These are phyloP conservation scores for Enoplosus armatus DNA, from an alignment of 2,797 vertebrate species.

Conservation along the genomic window DNA sequence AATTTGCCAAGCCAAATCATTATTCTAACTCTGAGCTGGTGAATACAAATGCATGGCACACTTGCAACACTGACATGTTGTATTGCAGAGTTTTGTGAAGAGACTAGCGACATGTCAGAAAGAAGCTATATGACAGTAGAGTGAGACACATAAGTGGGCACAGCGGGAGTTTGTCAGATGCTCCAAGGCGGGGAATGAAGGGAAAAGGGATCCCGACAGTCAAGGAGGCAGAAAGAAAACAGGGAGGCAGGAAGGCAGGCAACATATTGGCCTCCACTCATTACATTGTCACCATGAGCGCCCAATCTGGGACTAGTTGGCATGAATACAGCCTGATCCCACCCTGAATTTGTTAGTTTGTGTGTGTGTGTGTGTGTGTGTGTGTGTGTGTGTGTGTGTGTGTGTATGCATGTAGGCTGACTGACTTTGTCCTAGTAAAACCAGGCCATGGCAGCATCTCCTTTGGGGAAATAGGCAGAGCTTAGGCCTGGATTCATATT, in stretches of 20 bases:
- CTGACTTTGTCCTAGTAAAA: constrained; percentile 58
- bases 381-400: constrained; percentile 43
- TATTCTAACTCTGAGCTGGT: constrained; percentile 28
- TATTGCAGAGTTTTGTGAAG: constrained; percentile 35
- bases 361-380: constrained; percentile 39
- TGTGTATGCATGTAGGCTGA: constrained; percentile 41
- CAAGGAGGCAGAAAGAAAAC: constrained; percentile 60
- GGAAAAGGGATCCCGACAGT: constrained; percentile 39
- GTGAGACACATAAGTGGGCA: constrained; percentile 71
- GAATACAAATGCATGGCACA: constrained; percentile 31
- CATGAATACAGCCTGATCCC: constrained; percentile 64
- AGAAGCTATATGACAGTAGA: constrained; percentile 55
- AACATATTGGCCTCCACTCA: constrained; percentile 79
- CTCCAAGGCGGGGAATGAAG: constrained; percentile 52
- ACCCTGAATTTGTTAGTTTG: constrained; percentile 39
- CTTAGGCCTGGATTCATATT: constrained; percentile 64
- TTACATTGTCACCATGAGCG: constrained; percentile 75
- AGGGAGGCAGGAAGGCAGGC: constrained; percentile 52
- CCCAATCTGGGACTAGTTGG: constrained; percentile 73
- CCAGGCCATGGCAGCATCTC: constrained; percentile 62
- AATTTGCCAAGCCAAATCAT: constrained; percentile 22
- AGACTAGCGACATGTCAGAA: constrained; percentile 43
- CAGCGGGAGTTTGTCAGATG: constrained; percentile 66
- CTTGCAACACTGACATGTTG: constrained; percentile 26
- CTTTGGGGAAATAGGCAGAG: constrained; percentile 59